phyloP scores from a whole-genome alignment of 2,113 vertebrate genomes.

The Ptychochromis oligacanthus region DNA sequence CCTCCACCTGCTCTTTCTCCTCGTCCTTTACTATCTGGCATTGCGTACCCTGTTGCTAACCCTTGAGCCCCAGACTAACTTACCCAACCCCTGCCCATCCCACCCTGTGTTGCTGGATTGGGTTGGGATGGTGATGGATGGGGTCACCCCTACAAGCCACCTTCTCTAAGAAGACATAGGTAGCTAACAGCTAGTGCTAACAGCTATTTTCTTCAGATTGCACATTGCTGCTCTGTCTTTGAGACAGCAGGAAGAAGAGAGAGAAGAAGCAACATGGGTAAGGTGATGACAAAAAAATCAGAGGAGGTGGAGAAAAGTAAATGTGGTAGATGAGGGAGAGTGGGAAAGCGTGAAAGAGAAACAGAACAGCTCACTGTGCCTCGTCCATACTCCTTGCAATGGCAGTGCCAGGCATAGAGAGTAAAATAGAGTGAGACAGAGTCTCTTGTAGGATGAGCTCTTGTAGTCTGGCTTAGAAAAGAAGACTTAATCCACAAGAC shows the following conservation, averaged over 20 bases:
- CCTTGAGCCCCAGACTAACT: constrained; percentile 71
- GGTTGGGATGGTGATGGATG: neutral
- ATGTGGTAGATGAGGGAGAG: neutral
- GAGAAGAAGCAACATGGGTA: neutral
- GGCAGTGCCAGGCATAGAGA: constrained; percentile 47
- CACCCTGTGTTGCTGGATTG: constrained; percentile 31
- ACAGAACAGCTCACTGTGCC: constrained; percentile 80
- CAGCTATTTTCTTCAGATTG: constrained; percentile 53
- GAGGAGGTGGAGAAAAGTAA: neutral
- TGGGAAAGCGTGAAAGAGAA: constrained; percentile 10
- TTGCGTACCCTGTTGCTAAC: constrained; percentile 60
- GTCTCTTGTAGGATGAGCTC: constrained; percentile 65
- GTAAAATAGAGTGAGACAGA: constrained; percentile 3
- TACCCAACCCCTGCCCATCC: constrained; percentile 62
- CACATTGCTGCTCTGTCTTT: constrained; percentile 67
- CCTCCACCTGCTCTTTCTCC: constrained; percentile 50
- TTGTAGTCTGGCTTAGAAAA: constrained; percentile 63
- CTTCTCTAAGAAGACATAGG: constrained; percentile 23
- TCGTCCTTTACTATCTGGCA: constrained; percentile 59
- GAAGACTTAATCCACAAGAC: constrained; percentile 75
- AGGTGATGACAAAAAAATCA: neutral
- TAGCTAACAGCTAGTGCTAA: constrained; percentile 74
- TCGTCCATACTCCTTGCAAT: constrained; percentile 64
- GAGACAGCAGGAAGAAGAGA: constrained; percentile 11
- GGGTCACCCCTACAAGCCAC: constrained; percentile 43